phyloP scores from a whole-genome alignment of 2,888 invertebrate species.

The Rambutsinella grinnellia region DNA sequence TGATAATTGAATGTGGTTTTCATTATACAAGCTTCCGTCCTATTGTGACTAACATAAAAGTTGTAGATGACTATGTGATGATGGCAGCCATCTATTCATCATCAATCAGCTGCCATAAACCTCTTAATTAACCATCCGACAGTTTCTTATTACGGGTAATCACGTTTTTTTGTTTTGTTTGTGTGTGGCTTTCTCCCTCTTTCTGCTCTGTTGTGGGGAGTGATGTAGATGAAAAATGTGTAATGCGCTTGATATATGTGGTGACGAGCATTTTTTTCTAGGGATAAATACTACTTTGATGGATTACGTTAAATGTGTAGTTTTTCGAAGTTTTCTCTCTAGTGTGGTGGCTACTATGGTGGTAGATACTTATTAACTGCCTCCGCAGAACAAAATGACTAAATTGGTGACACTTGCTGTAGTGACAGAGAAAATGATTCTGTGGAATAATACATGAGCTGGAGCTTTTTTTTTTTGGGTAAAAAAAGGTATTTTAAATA shows the following conservation, averaged over 20 bases:
- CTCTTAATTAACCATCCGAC: conserved; percentile 58
- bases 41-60: no score
- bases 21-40: conserved; percentile 48
- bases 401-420: conserved; percentile 46
- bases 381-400: conserved; percentile 28
- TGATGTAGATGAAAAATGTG: no score
- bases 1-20: conserved; percentile 54
- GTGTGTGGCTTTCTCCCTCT: conserved; percentile 12
- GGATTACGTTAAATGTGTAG: no score
- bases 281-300: no score
- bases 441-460: conserved; percentile 45
- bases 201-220: no score
- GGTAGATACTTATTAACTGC: conserved; percentile 33
- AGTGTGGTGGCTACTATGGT: conserved; percentile 47
- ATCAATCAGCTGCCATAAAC: conserved; percentile 58
- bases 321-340: conserved; percentile 41
- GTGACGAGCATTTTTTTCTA: no score
- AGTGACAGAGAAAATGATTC: conserved; percentile 46
- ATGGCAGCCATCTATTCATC: conserved; percentile 52
- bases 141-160: conserved; percentile 57
- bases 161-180: conserved; percentile 44
- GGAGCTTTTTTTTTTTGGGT: no score
- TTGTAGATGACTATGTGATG: conserved; percentile 10
- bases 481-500: no score
- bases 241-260: no score